phyloP scores from a whole-genome alignment of 2,888 invertebrate genomes.

The Epinotia brunnichana region DNA sequence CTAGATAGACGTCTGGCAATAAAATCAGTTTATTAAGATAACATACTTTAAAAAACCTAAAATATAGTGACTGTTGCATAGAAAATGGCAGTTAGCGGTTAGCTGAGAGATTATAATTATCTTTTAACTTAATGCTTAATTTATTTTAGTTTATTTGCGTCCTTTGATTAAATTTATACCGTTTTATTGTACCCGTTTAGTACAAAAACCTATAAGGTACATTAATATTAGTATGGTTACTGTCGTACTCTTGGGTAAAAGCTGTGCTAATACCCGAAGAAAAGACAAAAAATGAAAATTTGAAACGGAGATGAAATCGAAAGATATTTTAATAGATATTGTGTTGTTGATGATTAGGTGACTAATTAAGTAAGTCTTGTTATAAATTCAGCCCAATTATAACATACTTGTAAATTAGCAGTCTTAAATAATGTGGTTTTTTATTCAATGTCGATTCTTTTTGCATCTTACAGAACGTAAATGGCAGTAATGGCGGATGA shows the following conservation, averaged over 20 bases:
- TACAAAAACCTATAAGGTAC: slow-evolving; percentile 2
- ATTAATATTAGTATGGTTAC: not conserved
- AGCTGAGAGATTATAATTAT: slow-evolving; percentile 22
- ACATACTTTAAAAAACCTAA: not conserved
- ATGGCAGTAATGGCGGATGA: not conserved
- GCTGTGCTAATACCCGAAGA: not conserved
- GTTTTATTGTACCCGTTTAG: not conserved
- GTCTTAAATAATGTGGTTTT: not conserved
- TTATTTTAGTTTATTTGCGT: not conserved
- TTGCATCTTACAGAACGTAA: not conserved
- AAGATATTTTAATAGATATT: not conserved
- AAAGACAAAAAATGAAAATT: not conserved
- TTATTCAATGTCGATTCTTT: not conserved
- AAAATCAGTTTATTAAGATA: not conserved
- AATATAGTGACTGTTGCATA: not conserved
- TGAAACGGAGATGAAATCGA: too few species aligned
- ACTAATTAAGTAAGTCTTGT: not conserved
- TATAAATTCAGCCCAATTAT: not conserved
- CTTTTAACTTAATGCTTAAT: not conserved
- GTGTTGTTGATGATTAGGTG: not conserved
- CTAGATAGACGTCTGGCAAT: not conserved
- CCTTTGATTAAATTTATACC: not conserved
- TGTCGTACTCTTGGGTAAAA: not conserved
- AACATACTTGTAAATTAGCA: not conserved
- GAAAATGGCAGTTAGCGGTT: slow-evolving; percentile 37